Conservation (phyloP, 2,113 vertebrate species). For the Scatophagus argus region DNA sequence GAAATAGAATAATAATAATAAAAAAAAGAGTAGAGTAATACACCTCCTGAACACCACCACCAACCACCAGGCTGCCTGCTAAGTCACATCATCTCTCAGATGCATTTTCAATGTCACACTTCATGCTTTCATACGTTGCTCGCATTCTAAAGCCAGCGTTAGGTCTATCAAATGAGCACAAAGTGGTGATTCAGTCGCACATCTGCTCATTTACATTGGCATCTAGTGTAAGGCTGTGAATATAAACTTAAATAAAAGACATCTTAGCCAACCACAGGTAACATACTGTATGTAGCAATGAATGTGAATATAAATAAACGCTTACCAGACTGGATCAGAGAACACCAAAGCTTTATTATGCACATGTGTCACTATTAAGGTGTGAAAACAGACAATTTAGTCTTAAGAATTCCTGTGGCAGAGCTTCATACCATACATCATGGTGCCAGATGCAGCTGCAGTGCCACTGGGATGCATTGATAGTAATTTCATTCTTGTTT, state of each 20-base stretch:
- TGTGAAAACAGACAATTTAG: not conserved
- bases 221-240: not conserved
- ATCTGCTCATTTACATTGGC: not conserved
- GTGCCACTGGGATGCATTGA: not conserved
- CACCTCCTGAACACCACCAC: constrained; percentile 39
- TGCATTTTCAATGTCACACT: constrained; percentile 71
- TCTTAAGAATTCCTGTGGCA: not conserved
- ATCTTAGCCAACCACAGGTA: constrained; percentile 3
- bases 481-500: not conserved
- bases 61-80: constrained; percentile 37
- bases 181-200: not conserved
- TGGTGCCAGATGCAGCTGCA: not conserved
- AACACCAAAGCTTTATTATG: not conserved
- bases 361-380: not conserved
- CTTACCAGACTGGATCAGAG: not conserved
- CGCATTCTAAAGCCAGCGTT: constrained; percentile 2
- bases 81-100: constrained; percentile 61
- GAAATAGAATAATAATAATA: constrained; percentile 58
- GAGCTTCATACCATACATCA: too few species aligned
- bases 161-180: constrained; percentile 8
- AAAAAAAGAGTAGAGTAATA: constrained; percentile 28
- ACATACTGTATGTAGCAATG: constrained; percentile 5
- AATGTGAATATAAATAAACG: not conserved
- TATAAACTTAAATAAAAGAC: not conserved
- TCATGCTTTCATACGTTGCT: constrained; percentile 55